A percentile compares a stretch with the other conserved stretches of the same genome.
Evolutionary conservation across 2,888 invertebrate genomes (phyloP).

Genomic region (Chirona hameri): DNA sequence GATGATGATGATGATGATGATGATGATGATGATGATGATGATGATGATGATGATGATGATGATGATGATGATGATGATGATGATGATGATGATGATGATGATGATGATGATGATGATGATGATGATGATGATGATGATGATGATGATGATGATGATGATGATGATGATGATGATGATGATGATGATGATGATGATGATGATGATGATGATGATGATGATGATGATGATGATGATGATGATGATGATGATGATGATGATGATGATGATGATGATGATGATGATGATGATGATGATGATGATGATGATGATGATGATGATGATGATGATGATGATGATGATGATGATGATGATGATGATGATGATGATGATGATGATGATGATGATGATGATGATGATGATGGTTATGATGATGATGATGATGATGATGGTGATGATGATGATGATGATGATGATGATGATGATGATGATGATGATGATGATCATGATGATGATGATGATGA

Average conservation of each 20-base stretch:
- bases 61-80: constrained; percentile 9
- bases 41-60: constrained; percentile 10
- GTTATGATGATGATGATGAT: too few species aligned
- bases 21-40: constrained; percentile 22
- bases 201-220: constrained; percentile 22
- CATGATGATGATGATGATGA: constrained; percentile 9
- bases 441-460: constrained; percentile 22
- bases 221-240: constrained; percentile 10
- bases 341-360: constrained; percentile 5
- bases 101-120: constrained; percentile 22
- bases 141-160: constrained; percentile 22
- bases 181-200: constrained; percentile 9
- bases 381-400: too few species aligned
- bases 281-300: background rate
- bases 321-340: background rate
- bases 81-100: constrained; percentile 22
- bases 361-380: constrained; percentile 22
- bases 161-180: constrained; percentile 9
- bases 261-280: background rate
- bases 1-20: constrained; percentile 22
- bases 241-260: constrained; percentile 10
- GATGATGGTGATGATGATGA: constrained; percentile 24
- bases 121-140: constrained; percentile 9
- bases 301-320: constrained; percentile 9
- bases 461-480: constrained; percentile 22